Base-by-base conservation (phyloP, 2,113 vertebrate species). In the Dasyurus viverrinus region DNA sequence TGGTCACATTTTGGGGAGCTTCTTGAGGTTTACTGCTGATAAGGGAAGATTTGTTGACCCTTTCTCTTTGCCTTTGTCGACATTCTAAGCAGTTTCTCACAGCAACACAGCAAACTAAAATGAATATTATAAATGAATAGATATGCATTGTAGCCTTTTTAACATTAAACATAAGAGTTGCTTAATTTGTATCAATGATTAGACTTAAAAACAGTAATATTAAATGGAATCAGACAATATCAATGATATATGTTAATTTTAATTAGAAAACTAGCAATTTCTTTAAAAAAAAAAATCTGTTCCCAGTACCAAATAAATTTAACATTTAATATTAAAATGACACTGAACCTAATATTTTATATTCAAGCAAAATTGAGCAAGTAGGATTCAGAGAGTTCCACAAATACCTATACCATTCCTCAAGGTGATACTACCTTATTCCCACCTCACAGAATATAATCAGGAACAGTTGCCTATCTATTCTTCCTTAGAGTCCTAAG, bases 61-160 rank as follows among this genome's bases (percentile, higher is more conserved):
- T 98, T 95, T 99, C 99, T 95, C 99, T 99, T 97, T 99, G 99
- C 92, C 99, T 99, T 93, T 99, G 99, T 54, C 99, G 99, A 97
- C 99, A 99, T 95, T 99, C 99, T 92, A 99, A 98, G 98, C 99
- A 99, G 98, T 99, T 99, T 97, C 99, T 99, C 95, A 99, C 99
- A 95, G 99, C 99, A 97, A 99, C 99, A 97, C 99, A 99, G 92
- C 99, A 99, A 97, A 99, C 99, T 99, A 97, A 92, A 95, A 97
- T 97, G 95, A 96, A 96, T 54, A 94, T 54, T 94, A 97, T 24
- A 46, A 36, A 93, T 11, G 89, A 92, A 50, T 94, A 16, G 96
- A 89, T 93, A 95, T 30, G 92, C 93, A 91, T 2, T 93, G 10
- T 50, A 94, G 68, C 48, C 6, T 90, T 0, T 0, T 90, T 11